phyloP scores from a whole-genome alignment of 2,888 invertebrate genomes.

The Sinopyrophorus schimmeli region DNA sequence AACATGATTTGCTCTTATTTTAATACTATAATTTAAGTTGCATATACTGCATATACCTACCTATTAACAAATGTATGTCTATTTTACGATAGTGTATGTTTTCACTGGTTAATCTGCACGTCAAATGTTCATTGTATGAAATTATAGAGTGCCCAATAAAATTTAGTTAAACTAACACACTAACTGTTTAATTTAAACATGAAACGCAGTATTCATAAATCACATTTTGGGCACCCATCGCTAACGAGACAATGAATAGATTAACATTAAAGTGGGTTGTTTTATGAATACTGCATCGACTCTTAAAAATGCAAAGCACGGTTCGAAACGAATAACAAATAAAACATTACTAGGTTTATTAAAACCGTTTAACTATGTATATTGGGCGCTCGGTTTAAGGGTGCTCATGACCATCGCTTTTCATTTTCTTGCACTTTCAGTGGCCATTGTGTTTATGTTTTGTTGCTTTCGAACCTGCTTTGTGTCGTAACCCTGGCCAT shows the following conservation, averaged over 20 bases:
- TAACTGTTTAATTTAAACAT: conserved; percentile 44
- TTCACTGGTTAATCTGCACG: conserved; percentile 37
- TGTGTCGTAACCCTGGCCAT: conserved; percentile 47
- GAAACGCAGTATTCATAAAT: conserved; percentile 29
- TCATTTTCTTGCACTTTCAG: conserved; percentile 43
- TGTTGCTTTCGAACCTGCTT: conserved; percentile 57
- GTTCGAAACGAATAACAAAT: conserved; percentile 46
- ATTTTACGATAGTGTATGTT: conserved; percentile 22
- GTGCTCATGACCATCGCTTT: conserved; percentile 37
- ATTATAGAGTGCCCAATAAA: conserved; percentile 55
- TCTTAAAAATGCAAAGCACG: conserved; percentile 50
- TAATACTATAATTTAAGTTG: conserved; percentile 8
- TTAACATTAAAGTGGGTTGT: conserved; percentile 12
- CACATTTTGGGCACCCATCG: conserved; percentile 32
- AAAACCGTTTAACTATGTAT: conserved; percentile 43
- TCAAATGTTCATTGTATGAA: conserved; percentile 31
- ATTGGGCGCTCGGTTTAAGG: conserved; percentile 56
- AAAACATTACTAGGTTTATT: conserved; percentile 4
- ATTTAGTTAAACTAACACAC: conserved; percentile 52
- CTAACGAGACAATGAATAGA: too few relatives aligned
- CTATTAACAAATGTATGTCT: conserved; percentile 24
- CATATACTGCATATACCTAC: too few relatives aligned
- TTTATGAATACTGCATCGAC: conserved; percentile 25
- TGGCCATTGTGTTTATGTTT: conserved; percentile 43
- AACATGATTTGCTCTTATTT: neutral